Percentiles rank a stretch among this genome's conserved stretches.
Conservation (phyloP, 2,797 vertebrate genomes). For the Falco berigora region DNA sequence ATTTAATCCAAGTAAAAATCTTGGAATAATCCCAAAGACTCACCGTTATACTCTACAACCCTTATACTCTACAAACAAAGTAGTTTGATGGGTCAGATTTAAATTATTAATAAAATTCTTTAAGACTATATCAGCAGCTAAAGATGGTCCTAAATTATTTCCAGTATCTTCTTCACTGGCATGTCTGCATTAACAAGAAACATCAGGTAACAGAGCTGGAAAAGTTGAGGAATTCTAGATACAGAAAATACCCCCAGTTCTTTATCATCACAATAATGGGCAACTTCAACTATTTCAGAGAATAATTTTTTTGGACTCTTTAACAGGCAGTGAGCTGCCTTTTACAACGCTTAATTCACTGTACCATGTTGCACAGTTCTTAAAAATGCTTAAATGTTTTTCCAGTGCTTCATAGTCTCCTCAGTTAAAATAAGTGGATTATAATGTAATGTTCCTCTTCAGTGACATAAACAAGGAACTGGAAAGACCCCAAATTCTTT, state of each 20-base stretch:
- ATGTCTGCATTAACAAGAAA: neutral
- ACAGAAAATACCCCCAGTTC: neutral
- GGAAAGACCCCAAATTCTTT: neutral
- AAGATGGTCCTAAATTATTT: neutral
- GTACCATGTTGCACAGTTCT: neutral
- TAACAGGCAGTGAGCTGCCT: neutral
- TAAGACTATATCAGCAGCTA: neutral
- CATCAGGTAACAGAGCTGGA: neutral
- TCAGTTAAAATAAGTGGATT: neutral
- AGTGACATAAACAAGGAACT: neutral
- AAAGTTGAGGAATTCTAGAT: neutral
- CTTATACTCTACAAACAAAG: neutral
- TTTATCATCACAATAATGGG: neutral
- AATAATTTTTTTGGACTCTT: neutral
- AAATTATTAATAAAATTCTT: neutral
- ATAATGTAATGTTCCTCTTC: neutral
- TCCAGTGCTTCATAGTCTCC: neutral
- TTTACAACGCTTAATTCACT: neutral
- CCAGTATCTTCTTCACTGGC: neutral
- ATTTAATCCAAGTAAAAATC: neutral
- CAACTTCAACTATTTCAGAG: neutral
- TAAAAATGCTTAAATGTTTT: neutral
- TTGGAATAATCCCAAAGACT: neutral
- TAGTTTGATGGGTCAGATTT: neutral
- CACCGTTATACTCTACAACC: neutral